These are phyloP conservation scores for Oreochromis tanganicae DNA, from an alignment of 2,113 vertebrate genomes.

Conservation along the genomic window DNA sequence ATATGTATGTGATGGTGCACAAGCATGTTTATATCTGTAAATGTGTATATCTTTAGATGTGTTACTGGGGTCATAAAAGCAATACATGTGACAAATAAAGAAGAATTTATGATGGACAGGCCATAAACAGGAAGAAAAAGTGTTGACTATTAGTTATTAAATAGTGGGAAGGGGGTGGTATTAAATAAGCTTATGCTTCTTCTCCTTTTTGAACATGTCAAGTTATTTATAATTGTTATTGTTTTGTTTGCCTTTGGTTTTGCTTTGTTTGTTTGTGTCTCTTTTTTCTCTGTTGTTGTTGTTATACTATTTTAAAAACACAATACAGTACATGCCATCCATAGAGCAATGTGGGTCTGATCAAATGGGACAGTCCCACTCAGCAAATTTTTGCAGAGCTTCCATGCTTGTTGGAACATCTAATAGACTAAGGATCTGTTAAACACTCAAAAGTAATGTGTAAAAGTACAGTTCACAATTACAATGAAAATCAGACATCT, in stretches of 20 bases:
- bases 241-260: background rate
- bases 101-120: no score
- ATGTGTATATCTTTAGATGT: no score
- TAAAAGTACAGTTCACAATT: background rate
- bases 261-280: background rate
- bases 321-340: background rate
- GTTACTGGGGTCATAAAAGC: no score
- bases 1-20: no score
- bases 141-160: background rate
- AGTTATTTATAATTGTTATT: background rate
- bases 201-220: no score
- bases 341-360: background rate
- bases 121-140: no score
- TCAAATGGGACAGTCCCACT: background rate
- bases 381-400: background rate
- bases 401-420: background rate
- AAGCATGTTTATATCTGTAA: no score
- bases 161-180: background rate
- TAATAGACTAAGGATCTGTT: background rate
- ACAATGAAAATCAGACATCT: background rate
- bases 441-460: background rate
- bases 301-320: background rate
- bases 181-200: background rate
- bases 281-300: background rate
- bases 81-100: no score